Base-by-base conservation (phyloP, 2,797 vertebrate genomes). In the Forpus xanthops region DNA sequence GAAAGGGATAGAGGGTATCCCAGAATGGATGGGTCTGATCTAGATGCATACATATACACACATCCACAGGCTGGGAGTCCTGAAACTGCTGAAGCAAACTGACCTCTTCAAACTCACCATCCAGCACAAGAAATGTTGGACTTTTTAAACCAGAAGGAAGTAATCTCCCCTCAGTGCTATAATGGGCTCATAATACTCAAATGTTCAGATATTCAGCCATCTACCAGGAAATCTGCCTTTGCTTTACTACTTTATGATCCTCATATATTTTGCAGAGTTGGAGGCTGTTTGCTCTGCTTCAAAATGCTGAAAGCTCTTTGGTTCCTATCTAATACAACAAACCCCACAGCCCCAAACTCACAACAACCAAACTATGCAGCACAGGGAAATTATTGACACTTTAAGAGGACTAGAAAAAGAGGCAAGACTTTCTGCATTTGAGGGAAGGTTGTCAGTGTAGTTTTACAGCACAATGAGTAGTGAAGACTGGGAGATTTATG, bases 401-500 rank as follows among this genome's bases (percentile, higher is more conserved):
- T 50, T 23, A 66, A 25, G 33, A 85, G 21, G 30, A 47, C 27
- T 33, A 71, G 41, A 74, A 89, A 53, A 70, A 53, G 58, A 92
- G 50, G 19, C 45, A 60, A 76, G 68, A 53, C 91, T 86, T 72
- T 44, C 52, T 60, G 24, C 76, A 42, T 86, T 66, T 80, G 91
- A 96, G 83, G 65, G 80, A 85, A 87, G 6, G 49, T 77, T 96
- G 89, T 93, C 96, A 92, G 81, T 71, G 39, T 16, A 62, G 81
- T 90, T 92, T 96, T 91, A 77, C 37, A 90, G 93, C 71, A 55
- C 47, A 87, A 83, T 53, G 75, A 72, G 55, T 19, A 53, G 82
- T 82, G 76, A 66, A 87, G 74, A 92, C 50, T 84, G 53, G 84
- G 85, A 97, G 97, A 98, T 98, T 98, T 98, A 98, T 97, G 91